phyloP scores from a whole-genome alignment of 2,888 invertebrate genomes.

The Drosophila testacea region DNA sequence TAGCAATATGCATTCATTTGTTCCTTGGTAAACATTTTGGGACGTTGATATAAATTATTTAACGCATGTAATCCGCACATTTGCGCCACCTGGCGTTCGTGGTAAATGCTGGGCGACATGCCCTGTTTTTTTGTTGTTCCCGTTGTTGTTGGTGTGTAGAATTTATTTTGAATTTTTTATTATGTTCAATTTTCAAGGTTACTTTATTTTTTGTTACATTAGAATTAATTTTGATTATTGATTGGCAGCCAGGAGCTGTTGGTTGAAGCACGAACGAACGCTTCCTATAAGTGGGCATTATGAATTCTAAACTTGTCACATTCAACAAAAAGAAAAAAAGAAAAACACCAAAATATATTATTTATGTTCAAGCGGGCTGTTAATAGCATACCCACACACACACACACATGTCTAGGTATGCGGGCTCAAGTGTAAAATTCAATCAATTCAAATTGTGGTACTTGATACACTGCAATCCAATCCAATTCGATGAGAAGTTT shows the following conservation, averaged over 20 bases:
- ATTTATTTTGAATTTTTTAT: constrained; percentile 13
- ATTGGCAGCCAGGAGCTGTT: constrained; percentile 19
- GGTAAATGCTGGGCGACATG: constrained; percentile 28
- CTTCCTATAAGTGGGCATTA: constrained; percentile 33
- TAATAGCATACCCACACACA: neutral
- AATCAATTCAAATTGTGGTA: constrained; percentile 6
- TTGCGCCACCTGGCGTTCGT: constrained; percentile 52
- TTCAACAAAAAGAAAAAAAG: neutral
- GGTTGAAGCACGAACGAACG: constrained; percentile 21
- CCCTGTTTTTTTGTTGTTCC: neutral
- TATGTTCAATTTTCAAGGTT: constrained; percentile 6
- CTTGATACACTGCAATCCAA: constrained; percentile 8
- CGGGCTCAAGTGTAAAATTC: constrained; percentile 17
- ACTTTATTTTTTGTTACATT: constrained; percentile 9
- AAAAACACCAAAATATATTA: neutral
- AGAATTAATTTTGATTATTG: constrained; percentile 17
- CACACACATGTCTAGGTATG: constrained; percentile 2
- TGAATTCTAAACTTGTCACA: constrained; percentile 37
- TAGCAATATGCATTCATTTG: constrained; percentile 49
- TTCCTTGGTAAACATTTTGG: constrained; percentile 32
- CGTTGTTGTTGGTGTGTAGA: neutral
- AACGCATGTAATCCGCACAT: constrained; percentile 51
- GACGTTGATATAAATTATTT: constrained; percentile 51
- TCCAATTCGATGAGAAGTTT: neutral
- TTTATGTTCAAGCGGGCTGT: constrained; percentile 21